Conservation (phyloP, 2,888 invertebrate genomes). For the Mayetiola destructor region DNA sequence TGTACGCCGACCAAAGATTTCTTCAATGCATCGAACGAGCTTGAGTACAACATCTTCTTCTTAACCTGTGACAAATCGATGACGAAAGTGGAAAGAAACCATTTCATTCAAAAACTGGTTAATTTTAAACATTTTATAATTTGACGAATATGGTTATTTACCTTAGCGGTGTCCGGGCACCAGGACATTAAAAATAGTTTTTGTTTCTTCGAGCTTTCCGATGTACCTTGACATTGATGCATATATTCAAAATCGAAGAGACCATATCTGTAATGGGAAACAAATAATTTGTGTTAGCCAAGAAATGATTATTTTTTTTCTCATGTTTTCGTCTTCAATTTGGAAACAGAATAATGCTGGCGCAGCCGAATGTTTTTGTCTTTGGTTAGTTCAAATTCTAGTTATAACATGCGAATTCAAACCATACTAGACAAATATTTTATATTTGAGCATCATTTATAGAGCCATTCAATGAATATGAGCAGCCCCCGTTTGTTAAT, state of each 20-base stretch:
- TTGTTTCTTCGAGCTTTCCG: constrained; percentile 94
- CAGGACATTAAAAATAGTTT: constrained; percentile 96
- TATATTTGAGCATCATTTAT: background rate
- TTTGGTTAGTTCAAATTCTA: constrained; percentile 11
- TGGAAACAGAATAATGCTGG: background rate
- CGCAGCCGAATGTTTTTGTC: constrained; percentile 9
- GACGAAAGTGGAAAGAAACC: background rate
- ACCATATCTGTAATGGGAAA: constrained; percentile 53
- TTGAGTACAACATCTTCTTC: constrained; percentile 78
- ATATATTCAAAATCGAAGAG: constrained; percentile 97
- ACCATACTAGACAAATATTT: constrained; percentile 8
- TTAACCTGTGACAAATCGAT: constrained; percentile 40
- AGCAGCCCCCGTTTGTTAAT: too few relatives aligned
- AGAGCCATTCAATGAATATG: background rate
- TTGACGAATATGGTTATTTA: constrained; percentile 39
- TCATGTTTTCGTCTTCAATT: background rate
- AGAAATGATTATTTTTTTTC: background rate
- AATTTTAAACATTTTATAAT: constrained; percentile 6
- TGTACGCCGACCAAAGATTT: constrained; percentile 92
- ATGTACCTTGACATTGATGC: constrained; percentile 93
- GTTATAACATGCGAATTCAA: background rate
- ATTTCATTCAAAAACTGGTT: background rate
- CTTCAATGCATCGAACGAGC: constrained; percentile 96
- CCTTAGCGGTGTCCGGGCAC: constrained; percentile 96
- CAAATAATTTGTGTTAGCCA: background rate